Evolutionary conservation across 1,140 invertebrate genomes (phyloP).

Genomic region (Drosophila lowei): DNA sequence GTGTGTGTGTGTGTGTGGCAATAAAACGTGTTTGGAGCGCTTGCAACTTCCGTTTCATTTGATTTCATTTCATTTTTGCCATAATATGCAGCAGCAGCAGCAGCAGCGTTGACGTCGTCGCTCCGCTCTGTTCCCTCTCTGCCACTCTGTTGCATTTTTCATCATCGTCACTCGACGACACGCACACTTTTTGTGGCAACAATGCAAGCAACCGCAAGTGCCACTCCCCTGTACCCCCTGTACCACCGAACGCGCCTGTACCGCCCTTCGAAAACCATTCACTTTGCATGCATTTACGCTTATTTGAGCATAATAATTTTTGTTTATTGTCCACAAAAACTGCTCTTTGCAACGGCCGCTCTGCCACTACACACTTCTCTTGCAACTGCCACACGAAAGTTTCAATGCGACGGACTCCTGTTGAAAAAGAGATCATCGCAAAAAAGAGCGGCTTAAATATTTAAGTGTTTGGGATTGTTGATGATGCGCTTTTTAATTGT

Average conservation of each 20-base stretch:
- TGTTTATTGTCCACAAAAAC: slow-evolving; percentile 78
- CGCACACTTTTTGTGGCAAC: slow-evolving; percentile 65
- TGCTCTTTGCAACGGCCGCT: slow-evolving; percentile 5
- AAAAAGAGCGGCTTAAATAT: slow-evolving; percentile 62
- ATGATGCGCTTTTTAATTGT: slow-evolving; percentile 70
- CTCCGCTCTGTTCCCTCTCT: slow-evolving; percentile 15
- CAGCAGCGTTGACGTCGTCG: slow-evolving; percentile 15
- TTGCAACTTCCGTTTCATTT: slow-evolving; percentile 76
- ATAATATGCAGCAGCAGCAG: slow-evolving; percentile 58
- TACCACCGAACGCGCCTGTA: too few relatives aligned
- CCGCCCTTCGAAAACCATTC: slow-evolving; percentile 17
- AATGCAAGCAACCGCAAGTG: slow-evolving; percentile 44
- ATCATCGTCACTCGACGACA: slow-evolving; percentile 57
- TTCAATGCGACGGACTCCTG: slow-evolving; percentile 20
- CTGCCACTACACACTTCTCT: too few relatives aligned
- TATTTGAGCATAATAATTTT: slow-evolving; percentile 79
- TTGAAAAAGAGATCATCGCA: slow-evolving; percentile 14
- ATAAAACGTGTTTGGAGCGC: slow-evolving; percentile 71
- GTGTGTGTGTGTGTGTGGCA: slow-evolving; percentile 36
- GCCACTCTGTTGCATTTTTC: slow-evolving; percentile 53
- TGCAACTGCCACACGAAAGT: slow-evolving; percentile 34
- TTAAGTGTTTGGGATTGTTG: slow-evolving; percentile 53
- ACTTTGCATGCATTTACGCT: slow-evolving; percentile 71
- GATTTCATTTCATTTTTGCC: slow-evolving; percentile 62
- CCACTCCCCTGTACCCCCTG: neutral